phyloP scores from a whole-genome alignment of 2,113 vertebrate genomes.

The Vimba vimba region DNA sequence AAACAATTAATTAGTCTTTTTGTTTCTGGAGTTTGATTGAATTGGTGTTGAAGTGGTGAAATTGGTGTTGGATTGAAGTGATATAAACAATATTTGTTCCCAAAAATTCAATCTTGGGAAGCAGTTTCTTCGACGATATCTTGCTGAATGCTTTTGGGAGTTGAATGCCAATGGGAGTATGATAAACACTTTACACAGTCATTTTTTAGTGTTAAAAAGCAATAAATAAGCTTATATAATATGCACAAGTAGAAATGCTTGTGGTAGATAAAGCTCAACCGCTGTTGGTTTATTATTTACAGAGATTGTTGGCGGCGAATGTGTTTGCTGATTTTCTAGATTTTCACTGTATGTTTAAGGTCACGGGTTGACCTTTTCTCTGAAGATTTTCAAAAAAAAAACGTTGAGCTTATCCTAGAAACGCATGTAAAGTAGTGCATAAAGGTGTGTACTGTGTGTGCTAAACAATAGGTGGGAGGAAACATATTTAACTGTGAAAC shows the following conservation, averaged over 20 bases:
- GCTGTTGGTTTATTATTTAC: slow-evolving; percentile 19
- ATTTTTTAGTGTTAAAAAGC: not conserved
- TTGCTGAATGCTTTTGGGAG: not conserved
- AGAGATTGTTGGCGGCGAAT: not conserved
- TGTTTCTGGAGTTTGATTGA: not conserved
- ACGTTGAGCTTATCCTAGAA: not conserved
- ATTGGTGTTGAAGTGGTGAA: no score
- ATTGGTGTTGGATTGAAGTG: no score
- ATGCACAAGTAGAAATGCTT: not conserved
- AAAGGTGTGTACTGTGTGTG: not conserved
- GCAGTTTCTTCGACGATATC: not conserved
- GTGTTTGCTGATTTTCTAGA: not conserved
- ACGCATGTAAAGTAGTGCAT: not conserved
- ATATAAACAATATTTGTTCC: not conserved
- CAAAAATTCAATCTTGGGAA: no score
- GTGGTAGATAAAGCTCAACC: not conserved
- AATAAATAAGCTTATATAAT: not conserved
- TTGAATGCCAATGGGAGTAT: not conserved
- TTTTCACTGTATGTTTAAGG: not conserved
- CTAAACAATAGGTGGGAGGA: slow-evolving; percentile 8
- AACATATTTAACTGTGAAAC: not conserved
- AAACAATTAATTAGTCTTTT: no score
- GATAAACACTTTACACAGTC: not conserved
- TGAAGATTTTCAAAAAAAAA: not conserved
- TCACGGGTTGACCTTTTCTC: not conserved